Base-by-base conservation (phyloP, 2,797 vertebrate species). In the Emys orbicularis region DNA sequence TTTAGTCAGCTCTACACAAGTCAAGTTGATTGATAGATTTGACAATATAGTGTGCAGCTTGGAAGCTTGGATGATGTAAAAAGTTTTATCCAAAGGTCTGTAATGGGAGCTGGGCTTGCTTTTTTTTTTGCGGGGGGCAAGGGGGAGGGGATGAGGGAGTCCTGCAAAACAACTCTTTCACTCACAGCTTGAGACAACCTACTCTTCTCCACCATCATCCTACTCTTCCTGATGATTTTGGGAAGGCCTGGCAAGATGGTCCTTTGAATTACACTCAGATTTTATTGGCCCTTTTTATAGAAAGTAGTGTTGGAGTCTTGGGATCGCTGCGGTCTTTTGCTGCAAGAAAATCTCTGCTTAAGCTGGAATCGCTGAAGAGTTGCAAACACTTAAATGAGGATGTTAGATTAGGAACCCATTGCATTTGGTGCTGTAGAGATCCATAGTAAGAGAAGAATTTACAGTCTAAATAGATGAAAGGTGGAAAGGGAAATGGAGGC, bases 21-120 rank as follows among this genome's bases (percentile, higher is more conserved):
- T 97, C 96, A 95, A 65, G 68, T 74, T 97, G 95, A 97, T 96
- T 96, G 95, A 97, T 96, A 76, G 83, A 52, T 86, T 83, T 98
- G 97, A 98, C 93, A 97, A 94, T 72, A 91, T 97, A 94, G 97
- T 96, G 92, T 94, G 93, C 80, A 83, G 90, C 96, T 95, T n/a
- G 56, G 94, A 97, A 91, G 95, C 79, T 95, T 93, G 91, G 72
- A 87, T 86, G 77, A 83, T 81, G 87, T 84, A 95, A 97, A 97
- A 96, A 96, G 50, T 90, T 87, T 80, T 91, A 86, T 83, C 86
- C 88, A 93, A 96, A 88, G 87, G 84, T 72, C 93, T 94, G 86
- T 88, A 31, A 95, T 87, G n/a, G 84, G 94, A 87, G 83, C n/a
- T 92, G 81, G 87, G 18, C 72, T 93, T 87, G 19, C 10, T 11